Base-by-base conservation (phyloP, 1,140 invertebrate species). In the Diorhabda elongata region DNA sequence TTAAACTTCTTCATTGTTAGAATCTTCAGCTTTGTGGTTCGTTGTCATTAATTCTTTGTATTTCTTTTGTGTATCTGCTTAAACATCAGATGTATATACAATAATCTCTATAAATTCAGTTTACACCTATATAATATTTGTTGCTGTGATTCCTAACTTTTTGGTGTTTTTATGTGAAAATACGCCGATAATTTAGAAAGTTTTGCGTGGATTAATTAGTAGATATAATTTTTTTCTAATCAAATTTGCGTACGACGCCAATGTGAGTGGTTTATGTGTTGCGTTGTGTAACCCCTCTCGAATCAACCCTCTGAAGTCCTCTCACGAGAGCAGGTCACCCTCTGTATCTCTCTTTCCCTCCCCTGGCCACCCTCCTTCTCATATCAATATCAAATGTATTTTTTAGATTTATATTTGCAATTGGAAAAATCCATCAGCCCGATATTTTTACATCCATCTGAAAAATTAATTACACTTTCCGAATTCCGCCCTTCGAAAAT, bases 361-460 rank as follows among this genome's bases (percentile, higher is more conserved):
- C 66, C 69, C 59, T 66, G 59, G 64, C 56, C 61, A 57, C 64
- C 64, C 67, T 64, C 67, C 66, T 63, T 47, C 52, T 44, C 66
- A 44, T 44, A 65, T 61, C 70, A 62, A 56, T 43, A 62, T 70
- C 74, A 71, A 72, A 72, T 72, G 72, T 75, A 72, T 75, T 74
- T 74, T 76, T 76, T 73, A 74, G 73, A 76, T 76, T 76, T 74
- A 76, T 76, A 65, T 76, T 76, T 76, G 69, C 73, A 72, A 74
- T 73, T 69, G 71, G 72, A 72, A 75, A 75, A 73, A 71, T 72
- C 68, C 69, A 74, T 72, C 72, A 61, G 65, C 72, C 72, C 74
- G 73, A 78, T 78, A 77, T 78, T 75, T 78, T 78, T 74, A 76
- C 74, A 77, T 77, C 75, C 71, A 75, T 77, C 77, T 77, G 75